Base-by-base conservation (phyloP, 2,797 vertebrate species). In the Helostoma temminkii region DNA sequence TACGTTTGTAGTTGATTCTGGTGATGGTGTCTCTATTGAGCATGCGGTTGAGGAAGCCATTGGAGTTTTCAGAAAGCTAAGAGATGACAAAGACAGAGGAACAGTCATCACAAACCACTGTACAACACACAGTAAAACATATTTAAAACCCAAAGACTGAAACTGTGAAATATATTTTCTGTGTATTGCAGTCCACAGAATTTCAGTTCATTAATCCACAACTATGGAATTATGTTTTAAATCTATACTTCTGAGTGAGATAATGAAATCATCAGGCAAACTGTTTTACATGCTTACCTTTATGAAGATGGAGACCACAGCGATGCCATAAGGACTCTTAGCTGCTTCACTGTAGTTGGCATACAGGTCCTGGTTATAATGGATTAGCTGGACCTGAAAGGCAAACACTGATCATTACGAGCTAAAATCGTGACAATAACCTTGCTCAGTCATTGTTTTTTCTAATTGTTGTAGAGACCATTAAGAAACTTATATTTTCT, bases 1-100 rank as follows among this genome's bases (percentile, higher is more conserved):
- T 96, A 98, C 97, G 96, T 93, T 98, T 98, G 90, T 98, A 98
- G 2, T 96, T 99, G 94, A 99, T 99, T 96, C 97, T 96, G 5
- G 96, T 99, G 89, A 99, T 97, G 86, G 96, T 98, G 92, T 98
- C 97, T 95, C 97, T 96, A 91, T 96, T 98, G 81, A 99, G 95
- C 96, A 99, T 97, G 79, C 97, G 96, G 92, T 98, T 97, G 89
- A 99, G 95, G 93, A 99, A 98, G 66, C 92, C 82, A 84, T 99
- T 99, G 87, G 97, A 96, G 88, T 96, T 96, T 88, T 99, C 97
- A 58, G 97, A 97, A 87, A 98, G 95, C 97, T 99, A 78, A 16
- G 81, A 79, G 69, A 75, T 28, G 45, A 79, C 45, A 74, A 60
- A 63, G 50, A 71, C 42, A 69, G 49, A 72, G 18, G 41, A 76